Evolutionary conservation across 2,797 vertebrate genomes (phyloP), one percentile per base, ranked within the genome.

Genomic region (Gastrophryne carolinensis): DNA sequence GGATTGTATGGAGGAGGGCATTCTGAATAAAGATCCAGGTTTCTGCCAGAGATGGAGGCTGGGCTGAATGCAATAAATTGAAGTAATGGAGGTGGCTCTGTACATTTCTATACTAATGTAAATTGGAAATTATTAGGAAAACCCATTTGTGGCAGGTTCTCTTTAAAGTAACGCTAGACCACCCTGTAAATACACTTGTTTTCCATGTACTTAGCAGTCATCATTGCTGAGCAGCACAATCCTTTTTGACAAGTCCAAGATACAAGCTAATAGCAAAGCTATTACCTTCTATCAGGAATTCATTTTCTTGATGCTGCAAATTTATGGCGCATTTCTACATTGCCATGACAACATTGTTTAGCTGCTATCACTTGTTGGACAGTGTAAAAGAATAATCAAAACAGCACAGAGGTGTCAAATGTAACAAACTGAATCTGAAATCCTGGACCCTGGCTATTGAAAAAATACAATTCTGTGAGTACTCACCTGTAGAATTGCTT

Each of bases 271-370:
- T 69, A 61, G 32, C 57, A 53, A 24, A 26, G 57, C 56, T 62
- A 53, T 41, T 69, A 69, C 32, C 41, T 37, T 24, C 57, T 69
- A 63, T 54, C 54, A 62, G 32, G n/a, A 53, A 30, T 44, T 62
- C 47, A 50, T 61, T 32, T 75, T 53, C 17, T 39, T 21, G 27
- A 52, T 54, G 44, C 17, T 62, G 44, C 44, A 64, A 58, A 75
- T 61, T 68, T 49, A 37, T 23, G 56, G 30, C 19, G 34, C 66
- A n/a, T 75, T 75, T 62, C 23, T 60, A 15, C 32, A 57, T 69
- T 32, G 21, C 73, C 56, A 75, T 61, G 64, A 75, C 72, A 73
- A 73, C 61, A 34, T 5, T 64, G 35, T 37, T 64, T 53, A 47
- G 19, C 50, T 27, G 47, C 12, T 44, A 35, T 73, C 26, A 73